Percentiles rank a stretch among this genome's conserved stretches.
Evolutionary conservation across 2,797 vertebrate species (phyloP).

Genomic region (Cephalopachus bancanus): DNA sequence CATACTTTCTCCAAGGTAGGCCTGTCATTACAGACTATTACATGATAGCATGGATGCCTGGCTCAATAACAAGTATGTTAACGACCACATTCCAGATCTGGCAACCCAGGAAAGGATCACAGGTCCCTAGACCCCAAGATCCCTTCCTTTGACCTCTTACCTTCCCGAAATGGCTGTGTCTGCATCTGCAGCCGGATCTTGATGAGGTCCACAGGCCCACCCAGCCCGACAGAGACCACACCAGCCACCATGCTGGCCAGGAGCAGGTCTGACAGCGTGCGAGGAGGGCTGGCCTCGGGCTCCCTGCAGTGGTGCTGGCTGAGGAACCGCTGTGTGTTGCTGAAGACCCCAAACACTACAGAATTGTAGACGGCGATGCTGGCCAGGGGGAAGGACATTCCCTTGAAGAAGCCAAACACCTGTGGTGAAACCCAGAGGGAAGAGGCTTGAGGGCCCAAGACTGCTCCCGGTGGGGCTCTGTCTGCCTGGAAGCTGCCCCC

Average conservation of each 20-base stretch:
- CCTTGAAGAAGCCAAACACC: conserved; percentile 97
- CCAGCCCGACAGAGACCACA: conserved; percentile 93
- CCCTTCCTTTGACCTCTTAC: conserved; percentile 85
- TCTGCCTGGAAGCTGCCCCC: not conserved
- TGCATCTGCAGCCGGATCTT: conserved; percentile 99
- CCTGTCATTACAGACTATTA: not conserved
- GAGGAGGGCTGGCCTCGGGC: conserved; percentile 81
- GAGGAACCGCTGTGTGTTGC: conserved; percentile 93
- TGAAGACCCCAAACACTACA: conserved; percentile 96
- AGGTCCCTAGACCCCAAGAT: not conserved
- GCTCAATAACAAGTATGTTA: not conserved
- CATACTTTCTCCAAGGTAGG: too few relatives aligned
- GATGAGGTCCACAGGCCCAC: conserved; percentile 95
- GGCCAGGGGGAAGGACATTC: conserved; percentile 97
- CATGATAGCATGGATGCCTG: rapidly evolving
- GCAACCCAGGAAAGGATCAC: not conserved
- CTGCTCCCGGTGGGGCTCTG: rapidly evolving
- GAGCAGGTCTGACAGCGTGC: conserved; percentile 90
- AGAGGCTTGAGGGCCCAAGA: not conserved
- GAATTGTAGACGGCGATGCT: conserved; percentile 96
- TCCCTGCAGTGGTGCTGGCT: conserved; percentile 91
- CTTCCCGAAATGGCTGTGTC: conserved; percentile 90
- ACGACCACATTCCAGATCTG: not conserved
- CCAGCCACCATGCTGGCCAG: conserved; percentile 94
- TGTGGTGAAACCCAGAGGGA: conserved; percentile 82